Conservation (phyloP, 2,888 invertebrate species). For the Oxytorus armatus region DNA sequence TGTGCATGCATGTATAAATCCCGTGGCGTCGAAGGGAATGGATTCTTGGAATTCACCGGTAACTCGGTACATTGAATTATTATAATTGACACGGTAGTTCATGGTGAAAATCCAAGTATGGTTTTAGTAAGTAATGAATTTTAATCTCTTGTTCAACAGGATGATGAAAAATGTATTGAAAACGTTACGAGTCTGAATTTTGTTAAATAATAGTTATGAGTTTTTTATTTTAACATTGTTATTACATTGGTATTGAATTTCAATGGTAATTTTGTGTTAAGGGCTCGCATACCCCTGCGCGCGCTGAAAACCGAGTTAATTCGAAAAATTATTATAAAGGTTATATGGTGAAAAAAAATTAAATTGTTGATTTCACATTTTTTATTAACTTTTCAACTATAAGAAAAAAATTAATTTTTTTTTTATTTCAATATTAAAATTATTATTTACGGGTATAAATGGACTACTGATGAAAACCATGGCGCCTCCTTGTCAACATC, state of each 20-base stretch:
- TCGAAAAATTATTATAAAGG: too few species aligned
- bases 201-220: too few species aligned
- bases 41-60: constrained; percentile 38
- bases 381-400: too few species aligned
- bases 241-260: not conserved
- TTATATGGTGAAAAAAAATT: too few species aligned
- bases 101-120: constrained; percentile 5
- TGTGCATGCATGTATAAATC: not conserved
- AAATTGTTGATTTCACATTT: too few species aligned
- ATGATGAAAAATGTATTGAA: constrained; percentile 5
- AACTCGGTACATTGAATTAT: constrained; percentile 36
- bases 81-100: constrained; percentile 24
- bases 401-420: too few species aligned
- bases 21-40: constrained; percentile 15
- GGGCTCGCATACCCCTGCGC: too few species aligned
- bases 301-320: not conserved
- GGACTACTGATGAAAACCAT: too few species aligned
- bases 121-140: not conserved
- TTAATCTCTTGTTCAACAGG: constrained; percentile 1
- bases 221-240: not conserved
- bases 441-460: too few species aligned
- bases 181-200: not conserved
- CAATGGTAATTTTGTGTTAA: too few species aligned
- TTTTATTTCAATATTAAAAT: too few species aligned
- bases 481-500: too few species aligned